A percentile compares a stretch with the other conserved stretches of the same genome.
Conservation (phyloP, 2,797 vertebrate genomes). For the Pantherophis alleghaniensis region DNA sequence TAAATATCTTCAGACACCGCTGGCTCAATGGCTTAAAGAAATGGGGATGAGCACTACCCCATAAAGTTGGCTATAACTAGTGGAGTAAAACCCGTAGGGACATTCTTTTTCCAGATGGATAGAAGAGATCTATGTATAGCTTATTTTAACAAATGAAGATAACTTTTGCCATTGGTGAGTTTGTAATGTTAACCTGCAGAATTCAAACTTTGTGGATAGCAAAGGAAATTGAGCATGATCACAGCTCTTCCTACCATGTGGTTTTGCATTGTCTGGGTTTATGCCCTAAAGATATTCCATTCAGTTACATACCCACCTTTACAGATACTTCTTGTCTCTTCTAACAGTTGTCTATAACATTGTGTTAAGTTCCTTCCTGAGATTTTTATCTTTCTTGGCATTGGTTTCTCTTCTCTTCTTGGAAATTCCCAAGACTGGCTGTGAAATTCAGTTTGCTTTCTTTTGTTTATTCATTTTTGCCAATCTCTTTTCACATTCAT, state of each 20-base stretch:
- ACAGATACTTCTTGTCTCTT: not conserved
- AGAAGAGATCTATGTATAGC: not conserved
- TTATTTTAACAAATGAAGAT: not conserved
- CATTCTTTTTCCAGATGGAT: not conserved
- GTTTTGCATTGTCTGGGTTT: not conserved
- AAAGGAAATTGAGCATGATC: not conserved
- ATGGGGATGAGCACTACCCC: no score
- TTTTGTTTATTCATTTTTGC: not conserved
- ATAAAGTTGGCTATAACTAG: no score
- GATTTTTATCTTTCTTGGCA: not conserved
- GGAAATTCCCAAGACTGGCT: not conserved
- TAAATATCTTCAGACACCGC: no score
- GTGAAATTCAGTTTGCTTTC: not conserved
- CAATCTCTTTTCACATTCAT: not conserved
- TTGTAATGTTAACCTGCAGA: not conserved
- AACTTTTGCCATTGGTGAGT: not conserved
- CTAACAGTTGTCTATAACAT: not conserved
- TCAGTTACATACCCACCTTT: not conserved
- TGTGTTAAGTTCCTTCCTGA: not conserved
- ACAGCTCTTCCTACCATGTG: not conserved
- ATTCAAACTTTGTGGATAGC: not conserved
- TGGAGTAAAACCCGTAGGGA: no score
- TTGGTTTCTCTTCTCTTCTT: not conserved
- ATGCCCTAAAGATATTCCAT: not conserved
- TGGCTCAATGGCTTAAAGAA: no score